Evolutionary conservation across 2,113 vertebrate species (phyloP).

Genomic region (Oreocharis arfaki): DNA sequence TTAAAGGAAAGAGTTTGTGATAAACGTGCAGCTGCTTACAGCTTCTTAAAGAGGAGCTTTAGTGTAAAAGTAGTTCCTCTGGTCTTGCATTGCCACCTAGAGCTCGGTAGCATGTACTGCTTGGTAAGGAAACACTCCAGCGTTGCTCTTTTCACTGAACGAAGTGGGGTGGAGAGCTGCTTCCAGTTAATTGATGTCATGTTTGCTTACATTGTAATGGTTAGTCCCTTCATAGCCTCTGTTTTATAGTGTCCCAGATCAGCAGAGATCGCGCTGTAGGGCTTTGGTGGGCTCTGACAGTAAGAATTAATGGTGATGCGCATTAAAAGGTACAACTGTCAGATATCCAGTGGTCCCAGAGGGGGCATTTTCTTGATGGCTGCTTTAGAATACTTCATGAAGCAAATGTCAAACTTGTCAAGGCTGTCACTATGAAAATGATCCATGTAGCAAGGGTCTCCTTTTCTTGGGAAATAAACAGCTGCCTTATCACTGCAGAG

Average conservation of each 20-base stretch:
- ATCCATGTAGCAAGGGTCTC: slow-evolving; percentile 75
- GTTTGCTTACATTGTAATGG: neutral
- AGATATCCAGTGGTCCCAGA: slow-evolving; percentile 64
- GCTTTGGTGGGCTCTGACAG: slow-evolving; percentile 25
- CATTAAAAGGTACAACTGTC: slow-evolving; percentile 73
- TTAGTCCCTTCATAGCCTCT: slow-evolving; percentile 4
- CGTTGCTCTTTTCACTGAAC: neutral
- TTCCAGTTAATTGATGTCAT: slow-evolving; percentile 22
- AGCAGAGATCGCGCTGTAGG: neutral
- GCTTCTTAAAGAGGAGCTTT: neutral
- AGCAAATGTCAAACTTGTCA: slow-evolving; percentile 84
- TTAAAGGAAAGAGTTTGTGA: slow-evolving; percentile 19
- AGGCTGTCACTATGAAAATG: slow-evolving; percentile 77
- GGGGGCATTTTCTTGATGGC: slow-evolving; percentile 71
- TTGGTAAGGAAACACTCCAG: neutral
- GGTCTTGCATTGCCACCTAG: slow-evolving; percentile 63
- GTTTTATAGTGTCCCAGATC: neutral
- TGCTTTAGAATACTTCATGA: slow-evolving; percentile 69
- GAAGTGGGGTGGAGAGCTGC: neutral
- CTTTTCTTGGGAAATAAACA: slow-evolving; percentile 75
- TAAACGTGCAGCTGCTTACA: slow-evolving; percentile 56
- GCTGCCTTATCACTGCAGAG: slow-evolving; percentile 69
- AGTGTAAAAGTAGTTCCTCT: neutral
- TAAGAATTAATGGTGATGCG: slow-evolving; percentile 69
- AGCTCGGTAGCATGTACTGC: neutral